These are phyloP conservation scores for Andricus quercusramuli DNA, from an alignment of 2,888 invertebrate genomes.

Conservation along the genomic window DNA sequence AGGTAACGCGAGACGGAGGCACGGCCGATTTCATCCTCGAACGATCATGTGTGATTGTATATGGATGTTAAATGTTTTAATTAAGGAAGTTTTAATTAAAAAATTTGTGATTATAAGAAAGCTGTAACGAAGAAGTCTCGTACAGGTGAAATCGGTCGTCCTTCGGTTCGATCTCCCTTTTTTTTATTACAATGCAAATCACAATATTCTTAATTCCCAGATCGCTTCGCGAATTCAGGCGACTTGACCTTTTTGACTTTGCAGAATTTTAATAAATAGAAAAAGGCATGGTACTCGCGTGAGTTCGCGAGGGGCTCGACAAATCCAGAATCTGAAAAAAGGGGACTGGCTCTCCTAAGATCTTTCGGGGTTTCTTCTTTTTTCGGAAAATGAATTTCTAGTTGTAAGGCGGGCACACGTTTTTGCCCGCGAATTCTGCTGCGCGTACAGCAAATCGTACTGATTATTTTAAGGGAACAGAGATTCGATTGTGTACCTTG, in stretches of 20 bases:
- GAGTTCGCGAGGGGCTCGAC: slow-evolving; percentile 17
- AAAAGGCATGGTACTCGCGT: slow-evolving; percentile 11
- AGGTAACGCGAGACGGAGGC: neutral
- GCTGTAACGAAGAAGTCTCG: neutral
- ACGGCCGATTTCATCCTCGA: slow-evolving; percentile 9
- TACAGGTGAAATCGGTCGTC: slow-evolving; percentile 9
- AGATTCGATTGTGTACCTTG: slow-evolving; percentile 66
- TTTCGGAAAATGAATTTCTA: slow-evolving; percentile 51
- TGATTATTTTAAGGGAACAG: slow-evolving; percentile 69
- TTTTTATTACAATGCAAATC: neutral
- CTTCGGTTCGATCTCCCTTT: slow-evolving; percentile 27
- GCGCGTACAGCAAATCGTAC: slow-evolving; percentile 64
- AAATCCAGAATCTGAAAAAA: slow-evolving; percentile 35
- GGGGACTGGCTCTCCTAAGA: slow-evolving; percentile 48
- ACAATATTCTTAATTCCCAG: slow-evolving; percentile 20
- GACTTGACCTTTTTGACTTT: slow-evolving; percentile 23
- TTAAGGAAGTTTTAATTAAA: neutral
- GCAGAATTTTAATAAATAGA: slow-evolving; percentile 23
- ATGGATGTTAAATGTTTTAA: slow-evolving; percentile 23
- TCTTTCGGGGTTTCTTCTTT: slow-evolving; percentile 58
- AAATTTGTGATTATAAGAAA: neutral
- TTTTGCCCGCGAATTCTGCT: slow-evolving; percentile 48
- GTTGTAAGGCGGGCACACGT: slow-evolving; percentile 27
- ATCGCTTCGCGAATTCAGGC: slow-evolving; percentile 26
- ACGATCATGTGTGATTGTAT: neutral